These are phyloP conservation scores for Watsonalla cultraria DNA, from an alignment of 2,888 invertebrate species.

Conservation along the genomic window DNA sequence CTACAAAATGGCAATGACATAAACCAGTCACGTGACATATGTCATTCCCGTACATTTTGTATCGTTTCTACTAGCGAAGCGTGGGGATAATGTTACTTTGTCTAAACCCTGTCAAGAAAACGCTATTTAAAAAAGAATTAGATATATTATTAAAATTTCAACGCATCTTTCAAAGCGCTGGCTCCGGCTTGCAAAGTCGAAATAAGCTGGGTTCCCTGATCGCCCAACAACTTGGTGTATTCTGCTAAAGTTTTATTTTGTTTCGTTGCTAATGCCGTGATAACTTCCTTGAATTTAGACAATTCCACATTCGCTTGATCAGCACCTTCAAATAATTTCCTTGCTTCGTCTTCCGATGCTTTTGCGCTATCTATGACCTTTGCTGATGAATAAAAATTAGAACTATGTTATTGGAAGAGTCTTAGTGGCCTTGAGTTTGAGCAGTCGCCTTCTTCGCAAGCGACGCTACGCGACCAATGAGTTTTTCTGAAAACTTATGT, in stretches of 20 bases:
- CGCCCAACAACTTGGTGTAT: conserved; percentile 20
- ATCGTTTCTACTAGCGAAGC: too few species aligned
- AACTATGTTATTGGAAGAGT: too few species aligned
- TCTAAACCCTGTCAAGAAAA: too few species aligned
- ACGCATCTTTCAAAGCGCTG: background rate
- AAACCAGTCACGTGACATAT: too few species aligned
- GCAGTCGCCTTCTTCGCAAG: too few species aligned
- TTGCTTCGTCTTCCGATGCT: conserved; percentile 26
- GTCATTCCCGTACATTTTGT: too few species aligned
- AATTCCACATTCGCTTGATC: conserved; percentile 25
- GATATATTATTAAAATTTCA: background rate
- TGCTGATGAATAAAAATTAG: conserved; percentile 12
- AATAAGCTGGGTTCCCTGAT: background rate
- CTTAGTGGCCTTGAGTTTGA: too few species aligned
- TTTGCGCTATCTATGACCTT: conserved; percentile 31
- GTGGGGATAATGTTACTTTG: too few species aligned
- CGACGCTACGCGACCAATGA: too few species aligned
- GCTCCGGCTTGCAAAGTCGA: background rate
- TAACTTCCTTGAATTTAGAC: conserved; percentile 35
- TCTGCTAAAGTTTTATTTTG: conserved; percentile 33
- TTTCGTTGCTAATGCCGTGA: conserved; percentile 30
- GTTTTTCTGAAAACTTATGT: too few species aligned
- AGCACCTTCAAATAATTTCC: conserved; percentile 28
- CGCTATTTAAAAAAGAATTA: too few species aligned
- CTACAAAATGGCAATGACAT: too few species aligned